Base-by-base conservation (phyloP, 2,797 vertebrate species). In the Lepus townsendii region DNA sequence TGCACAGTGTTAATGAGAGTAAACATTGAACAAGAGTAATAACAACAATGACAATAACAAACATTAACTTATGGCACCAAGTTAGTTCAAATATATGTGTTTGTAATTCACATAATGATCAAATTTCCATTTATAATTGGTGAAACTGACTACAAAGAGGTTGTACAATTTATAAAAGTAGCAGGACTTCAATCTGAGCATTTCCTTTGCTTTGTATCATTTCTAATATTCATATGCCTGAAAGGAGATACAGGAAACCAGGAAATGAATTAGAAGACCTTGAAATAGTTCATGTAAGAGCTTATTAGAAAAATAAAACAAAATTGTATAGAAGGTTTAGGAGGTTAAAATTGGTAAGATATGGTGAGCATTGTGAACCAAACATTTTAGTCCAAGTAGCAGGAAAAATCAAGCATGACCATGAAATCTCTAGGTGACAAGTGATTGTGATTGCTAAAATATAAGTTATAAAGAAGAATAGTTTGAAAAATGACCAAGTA, bases 71-170 rank as follows among this genome's bases (percentile, higher is more conserved):
- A 50, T 57, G 22, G 35, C 26, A 38, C 19, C 11, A 62, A 16
- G 54, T 68, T 73, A 79, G 13, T 82, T 68, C 11, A 82, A 42
- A 84, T 52, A 65, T 57, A 75, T 32, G 75, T 90, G 22, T 22
- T 76, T 54, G 4, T 63, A 2, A 47, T 63, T 7, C 47, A 10
- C 10, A 54, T 57, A 27, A 63, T 38, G 30, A 62, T 1, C 12
- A 54, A 87, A 83, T 7, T 93, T 11, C 10, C 2, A 83, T 42
- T 95, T 92, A 57, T 83, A 75, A 68, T 79, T 47, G 89, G 47
- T 57, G 5, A 96, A 94, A 94, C 2, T 89, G 7, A 4, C 2
- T 83, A 78, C 22, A 79, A 62, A 79, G 12, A 83, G 3, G 11
- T 16, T 87, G 68, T 26, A 2, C 54, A 47, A 79, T 57, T 69